These are phyloP conservation scores for Sinocyclocheilus anophthalmus DNA, from an alignment of 2,113 vertebrate species.

Conservation along the genomic window DNA sequence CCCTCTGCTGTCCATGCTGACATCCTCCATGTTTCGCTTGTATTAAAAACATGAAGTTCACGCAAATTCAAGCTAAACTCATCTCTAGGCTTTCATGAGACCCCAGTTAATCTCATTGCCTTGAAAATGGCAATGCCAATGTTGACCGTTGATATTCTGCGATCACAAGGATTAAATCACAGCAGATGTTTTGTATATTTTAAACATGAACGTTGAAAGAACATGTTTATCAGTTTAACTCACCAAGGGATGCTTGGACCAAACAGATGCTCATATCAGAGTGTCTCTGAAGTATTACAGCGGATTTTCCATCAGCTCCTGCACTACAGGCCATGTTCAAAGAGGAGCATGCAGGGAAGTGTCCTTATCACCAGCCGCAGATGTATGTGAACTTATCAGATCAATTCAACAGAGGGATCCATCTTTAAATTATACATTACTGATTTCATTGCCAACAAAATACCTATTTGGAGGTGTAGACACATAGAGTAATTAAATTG, in stretches of 20 bases:
- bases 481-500: slow-evolving; percentile 58
- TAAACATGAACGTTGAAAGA: slow-evolving; percentile 29
- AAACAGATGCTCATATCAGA: slow-evolving; percentile 65
- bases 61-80: background rate
- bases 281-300: slow-evolving; percentile 64
- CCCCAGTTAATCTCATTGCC: slow-evolving; percentile 7
- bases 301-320: slow-evolving; percentile 61
- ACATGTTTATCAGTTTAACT: slow-evolving; percentile 48
- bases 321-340: slow-evolving; percentile 61
- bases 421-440: slow-evolving; percentile 55
- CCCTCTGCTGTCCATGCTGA: slow-evolving; percentile 31
- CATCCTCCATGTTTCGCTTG: background rate
- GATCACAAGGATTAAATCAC: slow-evolving; percentile 43
- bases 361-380: slow-evolving; percentile 70
- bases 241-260: slow-evolving; percentile 48
- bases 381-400: slow-evolving; percentile 63
- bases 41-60: slow-evolving; percentile 5
- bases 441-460: slow-evolving; percentile 9
- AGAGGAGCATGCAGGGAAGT: slow-evolving; percentile 63
- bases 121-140: slow-evolving; percentile 17
- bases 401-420: slow-evolving; percentile 58
- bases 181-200: slow-evolving; percentile 30
- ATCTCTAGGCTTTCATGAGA: background rate
- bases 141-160: slow-evolving; percentile 29
- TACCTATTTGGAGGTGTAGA: slow-evolving; percentile 35